A percentile compares a stretch with the other conserved stretches of the same genome.
Evolutionary conservation across 1,140 invertebrate genomes (phyloP).

Genomic region (Telenomus remus): DNA sequence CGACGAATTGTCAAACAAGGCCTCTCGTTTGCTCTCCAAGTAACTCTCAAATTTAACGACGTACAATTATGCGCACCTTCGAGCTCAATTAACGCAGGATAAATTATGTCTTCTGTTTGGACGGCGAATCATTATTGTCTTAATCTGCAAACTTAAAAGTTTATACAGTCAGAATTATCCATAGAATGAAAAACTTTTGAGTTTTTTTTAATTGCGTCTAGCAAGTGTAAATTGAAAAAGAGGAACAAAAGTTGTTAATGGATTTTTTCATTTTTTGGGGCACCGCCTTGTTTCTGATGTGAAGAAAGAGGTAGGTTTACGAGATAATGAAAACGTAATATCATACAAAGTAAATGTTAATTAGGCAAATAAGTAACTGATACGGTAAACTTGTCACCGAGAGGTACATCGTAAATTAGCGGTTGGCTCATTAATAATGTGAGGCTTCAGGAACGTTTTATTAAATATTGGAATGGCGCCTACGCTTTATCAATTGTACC

Average conservation of each 20-base stretch:
- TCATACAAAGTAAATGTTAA: conserved; percentile 55
- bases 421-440: conserved; percentile 48
- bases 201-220: too few species aligned
- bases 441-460: conserved; percentile 46
- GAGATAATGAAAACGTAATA: conserved; percentile 52
- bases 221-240: too few species aligned
- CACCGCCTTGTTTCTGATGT: too few species aligned
- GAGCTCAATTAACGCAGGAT: background rate
- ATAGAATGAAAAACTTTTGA: too few species aligned
- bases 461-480: conserved; percentile 51
- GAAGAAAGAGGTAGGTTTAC: conserved; percentile 7
- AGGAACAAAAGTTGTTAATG: too few species aligned
- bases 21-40: background rate
- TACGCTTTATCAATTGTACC: conserved; percentile 48
- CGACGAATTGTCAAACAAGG: background rate
- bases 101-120: background rate
- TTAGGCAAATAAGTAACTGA: conserved; percentile 56
- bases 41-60: background rate
- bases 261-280: too few species aligned
- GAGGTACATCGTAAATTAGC: conserved; percentile 46
- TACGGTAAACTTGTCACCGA: conserved; percentile 43
- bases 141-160: too few species aligned
- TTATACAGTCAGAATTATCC: too few species aligned
- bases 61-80: background rate
- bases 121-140: too few species aligned